phyloP scores from a whole-genome alignment of 2,113 vertebrate species.

The Ranitomeya variabilis region DNA sequence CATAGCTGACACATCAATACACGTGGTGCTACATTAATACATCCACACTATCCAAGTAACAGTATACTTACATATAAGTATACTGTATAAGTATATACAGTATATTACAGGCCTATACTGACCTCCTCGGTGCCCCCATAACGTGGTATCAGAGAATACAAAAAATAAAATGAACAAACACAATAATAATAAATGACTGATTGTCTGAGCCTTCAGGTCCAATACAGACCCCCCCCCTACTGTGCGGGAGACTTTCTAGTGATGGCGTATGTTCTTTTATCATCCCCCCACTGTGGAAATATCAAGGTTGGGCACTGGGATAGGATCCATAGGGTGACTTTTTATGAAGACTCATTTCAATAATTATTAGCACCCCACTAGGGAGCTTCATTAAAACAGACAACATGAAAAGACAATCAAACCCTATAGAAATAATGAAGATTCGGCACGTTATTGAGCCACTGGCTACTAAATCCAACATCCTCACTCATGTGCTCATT shows the following conservation, averaged over 20 bases:
- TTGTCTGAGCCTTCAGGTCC: too few species aligned
- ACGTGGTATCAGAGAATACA: background rate
- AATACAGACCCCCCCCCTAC: background rate
- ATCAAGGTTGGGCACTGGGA: background rate
- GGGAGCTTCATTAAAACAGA: constrained; percentile 5
- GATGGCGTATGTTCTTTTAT: background rate
- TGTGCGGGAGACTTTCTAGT: background rate
- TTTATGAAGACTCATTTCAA: background rate
- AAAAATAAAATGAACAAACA: background rate
- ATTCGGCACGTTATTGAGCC: background rate
- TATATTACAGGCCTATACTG: background rate
- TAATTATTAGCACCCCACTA: background rate
- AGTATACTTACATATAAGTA: too few species aligned
- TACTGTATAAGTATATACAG: too few species aligned
- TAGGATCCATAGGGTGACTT: background rate
- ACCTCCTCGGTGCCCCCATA: background rate
- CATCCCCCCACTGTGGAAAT: background rate
- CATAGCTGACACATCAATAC: background rate
- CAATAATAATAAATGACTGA: background rate
- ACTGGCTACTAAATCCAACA: background rate
- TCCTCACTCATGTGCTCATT: background rate
- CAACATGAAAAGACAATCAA: constrained; percentile 17
- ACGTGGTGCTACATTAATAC: background rate
- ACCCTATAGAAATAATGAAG: background rate
- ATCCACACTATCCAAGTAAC: background rate